Evolutionary conservation across 2,797 vertebrate genomes (phyloP).

Genomic region (Chelidonichthys spinosus): DNA sequence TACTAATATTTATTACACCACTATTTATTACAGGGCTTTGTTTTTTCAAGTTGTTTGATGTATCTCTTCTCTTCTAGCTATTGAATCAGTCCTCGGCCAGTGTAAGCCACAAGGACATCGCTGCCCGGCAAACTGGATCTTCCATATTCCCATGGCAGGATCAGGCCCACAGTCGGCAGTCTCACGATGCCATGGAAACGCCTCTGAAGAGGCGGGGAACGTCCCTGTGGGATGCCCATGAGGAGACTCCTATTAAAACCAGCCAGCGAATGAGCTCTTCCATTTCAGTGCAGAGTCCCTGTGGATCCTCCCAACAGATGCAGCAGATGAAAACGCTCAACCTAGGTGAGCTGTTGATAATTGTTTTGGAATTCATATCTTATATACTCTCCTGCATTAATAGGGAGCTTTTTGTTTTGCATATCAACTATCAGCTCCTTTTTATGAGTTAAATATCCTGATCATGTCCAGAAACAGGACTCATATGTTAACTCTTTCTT

Average conservation of each 20-base stretch:
- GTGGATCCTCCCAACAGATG: constrained; percentile 76
- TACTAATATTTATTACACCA: background rate
- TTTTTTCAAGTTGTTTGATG: constrained; percentile 17
- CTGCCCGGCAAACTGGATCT: constrained; percentile 90
- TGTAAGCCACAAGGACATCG: constrained; percentile 90
- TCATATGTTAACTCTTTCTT: constrained; percentile 18
- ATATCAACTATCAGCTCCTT: background rate
- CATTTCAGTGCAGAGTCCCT: constrained; percentile 65
- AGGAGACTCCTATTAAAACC: constrained; percentile 82
- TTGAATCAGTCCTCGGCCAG: constrained; percentile 82
- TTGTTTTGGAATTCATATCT: background rate
- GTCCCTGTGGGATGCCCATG: constrained; percentile 81
- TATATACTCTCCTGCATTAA: background rate
- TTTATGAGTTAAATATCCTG: background rate
- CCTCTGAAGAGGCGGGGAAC: constrained; percentile 83
- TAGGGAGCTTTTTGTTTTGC: background rate
- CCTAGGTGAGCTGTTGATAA: constrained; percentile 84
- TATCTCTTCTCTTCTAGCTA: constrained; percentile 75
- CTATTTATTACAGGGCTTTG: background rate
- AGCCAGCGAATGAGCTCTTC: constrained; percentile 67
- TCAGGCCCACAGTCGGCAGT: constrained; percentile 74
- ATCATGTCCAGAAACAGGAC: background rate
- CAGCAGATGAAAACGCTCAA: constrained; percentile 88
- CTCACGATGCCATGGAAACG: constrained; percentile 80
- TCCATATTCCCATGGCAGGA: constrained; percentile 95